phyloP scores from a whole-genome alignment of 2,113 vertebrate species.

The Erinaceus europaeus region DNA sequence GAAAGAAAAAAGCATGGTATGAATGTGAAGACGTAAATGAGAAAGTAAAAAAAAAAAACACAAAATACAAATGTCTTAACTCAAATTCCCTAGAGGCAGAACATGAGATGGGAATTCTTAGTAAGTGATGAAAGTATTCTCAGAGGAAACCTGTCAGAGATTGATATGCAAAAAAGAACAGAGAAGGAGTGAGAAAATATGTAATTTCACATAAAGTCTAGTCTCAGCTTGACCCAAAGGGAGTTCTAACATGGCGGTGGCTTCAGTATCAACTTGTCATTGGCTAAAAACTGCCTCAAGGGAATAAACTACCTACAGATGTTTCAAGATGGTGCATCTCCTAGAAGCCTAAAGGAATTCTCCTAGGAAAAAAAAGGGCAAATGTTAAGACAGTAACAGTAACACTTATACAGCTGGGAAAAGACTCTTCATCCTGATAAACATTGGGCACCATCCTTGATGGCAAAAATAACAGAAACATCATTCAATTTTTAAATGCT shows the following conservation, averaged over 20 bases:
- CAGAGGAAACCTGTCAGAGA: not conserved
- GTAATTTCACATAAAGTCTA: not conserved
- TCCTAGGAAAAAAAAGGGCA: not conserved
- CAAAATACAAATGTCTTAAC: not conserved
- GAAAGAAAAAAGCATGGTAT: not conserved
- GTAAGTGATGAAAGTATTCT: not conserved
- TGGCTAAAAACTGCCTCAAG: not conserved
- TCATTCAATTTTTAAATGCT: not conserved
- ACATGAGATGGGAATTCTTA: not conserved
- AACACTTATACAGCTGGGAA: not conserved
- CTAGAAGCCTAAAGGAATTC: not conserved
- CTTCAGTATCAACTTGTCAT: not conserved
- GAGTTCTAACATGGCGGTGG: not conserved
- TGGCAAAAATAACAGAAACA: not conserved
- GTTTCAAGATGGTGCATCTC: not conserved
- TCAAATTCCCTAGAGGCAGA: not conserved
- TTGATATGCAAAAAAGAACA: not conserved
- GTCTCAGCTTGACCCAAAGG: not conserved
- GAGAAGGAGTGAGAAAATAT: not conserved
- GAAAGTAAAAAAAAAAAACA: not conserved
- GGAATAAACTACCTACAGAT: not conserved
- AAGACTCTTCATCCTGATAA: fast-evolving
- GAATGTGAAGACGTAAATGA: not conserved
- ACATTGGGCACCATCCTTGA: not conserved
- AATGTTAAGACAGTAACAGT: not conserved